Percentiles rank a stretch among this genome's conserved stretches.
phyloP scores from a whole-genome alignment of 2,888 invertebrate genomes.

The Minunthozetes semirufus region DNA sequence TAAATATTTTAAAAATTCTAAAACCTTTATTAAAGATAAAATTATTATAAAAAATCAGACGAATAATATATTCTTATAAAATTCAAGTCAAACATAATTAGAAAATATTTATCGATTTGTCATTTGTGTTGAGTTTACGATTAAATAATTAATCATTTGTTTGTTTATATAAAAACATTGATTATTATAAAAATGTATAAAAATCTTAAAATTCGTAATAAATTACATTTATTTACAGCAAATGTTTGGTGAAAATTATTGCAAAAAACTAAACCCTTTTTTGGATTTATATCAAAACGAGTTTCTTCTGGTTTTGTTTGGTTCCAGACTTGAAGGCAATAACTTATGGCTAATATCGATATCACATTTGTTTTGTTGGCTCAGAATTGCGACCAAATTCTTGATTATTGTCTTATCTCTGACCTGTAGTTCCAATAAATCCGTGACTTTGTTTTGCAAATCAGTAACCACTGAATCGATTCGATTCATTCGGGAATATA shows the following conservation, averaged over 20 bases:
- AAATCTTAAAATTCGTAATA: too few relatives aligned
- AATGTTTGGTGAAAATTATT: not conserved
- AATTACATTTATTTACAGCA: not conserved
- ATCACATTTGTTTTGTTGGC: constrained; percentile 1
- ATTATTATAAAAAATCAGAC: too few relatives aligned
- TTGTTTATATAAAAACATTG: too few relatives aligned
- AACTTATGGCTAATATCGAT: not conserved
- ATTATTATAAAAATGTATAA: too few relatives aligned
- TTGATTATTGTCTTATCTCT: not conserved
- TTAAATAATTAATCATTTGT: not conserved
- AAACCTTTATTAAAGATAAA: too few relatives aligned
- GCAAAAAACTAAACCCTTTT: not conserved
- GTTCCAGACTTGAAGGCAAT: not conserved
- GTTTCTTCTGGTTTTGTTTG: constrained; percentile 5
- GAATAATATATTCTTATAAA: too few relatives aligned
- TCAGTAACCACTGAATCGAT: not conserved
- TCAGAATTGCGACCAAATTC: not conserved
- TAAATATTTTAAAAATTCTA: too few relatives aligned
- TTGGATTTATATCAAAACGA: not conserved
- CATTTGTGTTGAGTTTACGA: not conserved
- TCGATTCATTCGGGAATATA: not conserved
- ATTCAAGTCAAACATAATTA: too few relatives aligned
- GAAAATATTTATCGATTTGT: too few relatives aligned
- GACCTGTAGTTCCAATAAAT: not conserved
- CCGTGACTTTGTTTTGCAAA: not conserved